phyloP scores from a whole-genome alignment of 2,888 invertebrate species.

The Stratiomys singularior region DNA sequence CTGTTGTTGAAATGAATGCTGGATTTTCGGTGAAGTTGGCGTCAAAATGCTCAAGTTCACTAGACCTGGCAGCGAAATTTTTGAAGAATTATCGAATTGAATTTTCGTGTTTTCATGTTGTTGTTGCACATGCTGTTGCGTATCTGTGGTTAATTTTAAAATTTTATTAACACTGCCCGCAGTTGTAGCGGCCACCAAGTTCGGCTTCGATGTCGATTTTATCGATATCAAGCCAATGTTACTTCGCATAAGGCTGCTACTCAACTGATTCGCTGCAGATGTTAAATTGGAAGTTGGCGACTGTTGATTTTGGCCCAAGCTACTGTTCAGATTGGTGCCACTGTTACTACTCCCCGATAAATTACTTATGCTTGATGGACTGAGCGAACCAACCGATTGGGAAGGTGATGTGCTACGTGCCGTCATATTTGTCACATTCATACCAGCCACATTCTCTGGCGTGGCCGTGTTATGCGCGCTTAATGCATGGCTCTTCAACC shows the following conservation, averaged over 20 bases:
- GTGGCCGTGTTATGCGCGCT: conserved; percentile 63
- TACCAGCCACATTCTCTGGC: conserved; percentile 55
- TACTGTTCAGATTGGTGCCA: conserved; percentile 55
- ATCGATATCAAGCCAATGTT: conserved; percentile 65
- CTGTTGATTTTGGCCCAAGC: conserved; percentile 48
- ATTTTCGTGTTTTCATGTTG: conserved; percentile 46
- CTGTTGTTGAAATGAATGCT: conserved; percentile 48
- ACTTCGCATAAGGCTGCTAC: conserved; percentile 62
- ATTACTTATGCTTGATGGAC: conserved; percentile 65
- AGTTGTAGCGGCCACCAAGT: conserved; percentile 63
- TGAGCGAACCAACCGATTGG: conserved; percentile 64
- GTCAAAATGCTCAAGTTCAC: conserved; percentile 68
- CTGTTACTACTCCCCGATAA: conserved; percentile 65
- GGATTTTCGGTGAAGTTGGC: conserved; percentile 67
- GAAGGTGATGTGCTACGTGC: conserved; percentile 64
- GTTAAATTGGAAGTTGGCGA: conserved; percentile 51
- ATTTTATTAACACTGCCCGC: conserved; percentile 60
- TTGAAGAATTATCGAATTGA: conserved; percentile 58
- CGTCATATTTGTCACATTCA: conserved; percentile 54
- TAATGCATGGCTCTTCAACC: conserved; percentile 77
- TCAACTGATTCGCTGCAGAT: conserved; percentile 31
- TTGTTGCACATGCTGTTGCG: conserved; percentile 29
- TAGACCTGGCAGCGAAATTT: conserved; percentile 64
- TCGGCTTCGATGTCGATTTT: conserved; percentile 57
- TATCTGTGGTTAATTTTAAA: conserved; percentile 61